Evolutionary conservation across 53 echinoderm and acorn worm genomes (phyloP), one percentile per base, ranked within the genome.

Genomic region (Henricia sp.): DNA sequence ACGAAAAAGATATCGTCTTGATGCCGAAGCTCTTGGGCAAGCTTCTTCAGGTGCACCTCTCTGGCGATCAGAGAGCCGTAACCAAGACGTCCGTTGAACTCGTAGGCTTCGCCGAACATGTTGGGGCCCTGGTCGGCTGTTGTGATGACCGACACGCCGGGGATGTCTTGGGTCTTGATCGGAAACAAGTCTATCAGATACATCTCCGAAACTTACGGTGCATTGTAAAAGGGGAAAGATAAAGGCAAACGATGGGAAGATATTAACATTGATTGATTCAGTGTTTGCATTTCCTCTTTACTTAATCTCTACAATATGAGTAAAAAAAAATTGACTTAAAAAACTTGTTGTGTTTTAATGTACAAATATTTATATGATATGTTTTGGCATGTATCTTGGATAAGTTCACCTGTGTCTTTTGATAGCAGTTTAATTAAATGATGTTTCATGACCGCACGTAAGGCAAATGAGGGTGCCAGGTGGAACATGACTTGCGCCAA

Each of bases 1-100:
- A 85, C 74, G n/a, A 85, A 46, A 64, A 74, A 85, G 29, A 85
- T 62, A 12, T 85, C 85, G 3, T 36, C 50, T 53, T 51, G 59
- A 33, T 32, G 63, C 35, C 85, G 39, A 25, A 85, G 38, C n/a
- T 63, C 85, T 4, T 74, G 73, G 21, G 73, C 85, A 17, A 85
- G 63, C 10, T 35, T 85, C 64, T 50, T 85, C 21, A 85, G 73
- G 28, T 85, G 28, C 12, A 73, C 63, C 37, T 74, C 74, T 3
- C 46, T 74, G 9, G 52, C 85, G 36, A 60, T 42, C 1, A 85
- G 85, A 2, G 80, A 42, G 11, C 17, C 24, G 27, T 80, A 80
- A 27, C n/a, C 44, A 16, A 80, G 50, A 25, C 21, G 16, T 6
- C 80, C 80, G 46, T 80, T 51, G 21, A 80, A 80, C 46, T 63